Evolutionary conservation across 2,113 vertebrate genomes (phyloP), one percentile per base, ranked within the genome.

Genomic region (Lasiurus borealis): DNA sequence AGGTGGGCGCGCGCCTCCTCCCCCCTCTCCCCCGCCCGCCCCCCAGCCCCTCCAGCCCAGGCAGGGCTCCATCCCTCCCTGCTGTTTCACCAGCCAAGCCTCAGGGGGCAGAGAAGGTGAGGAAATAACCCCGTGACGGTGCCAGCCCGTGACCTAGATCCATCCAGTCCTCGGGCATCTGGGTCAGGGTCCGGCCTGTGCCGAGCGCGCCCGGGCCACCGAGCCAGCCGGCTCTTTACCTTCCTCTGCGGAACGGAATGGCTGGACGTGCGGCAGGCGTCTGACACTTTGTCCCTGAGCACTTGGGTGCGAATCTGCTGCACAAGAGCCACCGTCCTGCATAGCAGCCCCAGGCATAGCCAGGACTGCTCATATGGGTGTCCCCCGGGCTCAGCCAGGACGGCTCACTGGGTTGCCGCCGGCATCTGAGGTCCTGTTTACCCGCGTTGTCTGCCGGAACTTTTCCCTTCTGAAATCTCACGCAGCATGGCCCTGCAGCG

Each of bases 1-100:
- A 99, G 99, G 99, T 99, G 34, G 95, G 99, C 98, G 44, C 81
- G 25, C 44, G 66, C 19, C 1, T 8, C 18, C 1, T 7, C 2
- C 59, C 59, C 23, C 12, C 8, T 25, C 14, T 4, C 50, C 50
- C 50, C 50, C 14, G 4, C 15, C 50, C 50, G 3, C 3, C 59
- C 59, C 23, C 21, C 2, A 40, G 40, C 11, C 4, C 31, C 34
- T 54, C 64, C 50, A n/a, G 31, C 57, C 64, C 29, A 8, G 40
- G 44, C 78, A 64, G n/a, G 31, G 34, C 29, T 40, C 40, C 40
- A 40, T 40, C 40, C n/a, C 59, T 21, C 21, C 40, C 31, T 5
- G 3, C 9, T 19, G 7, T 72, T 50, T 69, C 40, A 81, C 15
- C 11, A 82, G 68, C 6, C 23, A 2, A 31, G 40, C 57, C 50